Evolutionary conservation across 2,888 invertebrate genomes (phyloP).

Genomic region (Anorthoa munda): DNA sequence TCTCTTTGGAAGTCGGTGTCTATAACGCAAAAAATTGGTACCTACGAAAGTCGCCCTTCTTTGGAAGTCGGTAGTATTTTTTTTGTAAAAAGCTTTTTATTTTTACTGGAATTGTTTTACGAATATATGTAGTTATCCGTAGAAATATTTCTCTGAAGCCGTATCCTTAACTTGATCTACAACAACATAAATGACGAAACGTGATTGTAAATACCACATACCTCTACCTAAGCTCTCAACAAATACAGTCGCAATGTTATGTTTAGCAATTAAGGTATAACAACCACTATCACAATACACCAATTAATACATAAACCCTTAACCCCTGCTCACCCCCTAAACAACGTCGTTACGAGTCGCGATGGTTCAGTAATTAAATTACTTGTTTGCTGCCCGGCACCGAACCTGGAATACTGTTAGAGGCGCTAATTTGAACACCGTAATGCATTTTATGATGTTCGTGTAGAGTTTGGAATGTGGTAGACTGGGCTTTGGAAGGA

Average conservation of each 20-base stretch:
- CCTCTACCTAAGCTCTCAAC: background rate
- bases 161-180: too few relatives aligned
- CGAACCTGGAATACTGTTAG: constrained; percentile 72
- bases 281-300: background rate
- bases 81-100: too few relatives aligned
- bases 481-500: constrained; percentile 59
- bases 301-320: constrained; percentile 6
- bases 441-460: constrained; percentile 82
- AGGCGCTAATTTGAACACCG: constrained; percentile 81
- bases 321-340: constrained; percentile 38
- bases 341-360: constrained; percentile 51
- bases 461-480: constrained; percentile 50
- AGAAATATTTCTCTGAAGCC: too few relatives aligned
- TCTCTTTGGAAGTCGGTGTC: too few relatives aligned
- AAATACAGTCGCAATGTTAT: background rate
- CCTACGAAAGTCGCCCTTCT: too few relatives aligned
- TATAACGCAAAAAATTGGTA: too few relatives aligned
- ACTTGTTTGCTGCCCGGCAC: constrained; percentile 74
- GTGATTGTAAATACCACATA: background rate
- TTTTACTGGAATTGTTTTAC: too few relatives aligned
- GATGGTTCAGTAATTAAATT: constrained; percentile 75
- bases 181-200: background rate
- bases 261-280: background rate
- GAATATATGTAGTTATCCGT: too few relatives aligned
- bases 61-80: too few relatives aligned